Conservation (phyloP, 1,140 invertebrate species). For the Zaprionus tsacasi region DNA sequence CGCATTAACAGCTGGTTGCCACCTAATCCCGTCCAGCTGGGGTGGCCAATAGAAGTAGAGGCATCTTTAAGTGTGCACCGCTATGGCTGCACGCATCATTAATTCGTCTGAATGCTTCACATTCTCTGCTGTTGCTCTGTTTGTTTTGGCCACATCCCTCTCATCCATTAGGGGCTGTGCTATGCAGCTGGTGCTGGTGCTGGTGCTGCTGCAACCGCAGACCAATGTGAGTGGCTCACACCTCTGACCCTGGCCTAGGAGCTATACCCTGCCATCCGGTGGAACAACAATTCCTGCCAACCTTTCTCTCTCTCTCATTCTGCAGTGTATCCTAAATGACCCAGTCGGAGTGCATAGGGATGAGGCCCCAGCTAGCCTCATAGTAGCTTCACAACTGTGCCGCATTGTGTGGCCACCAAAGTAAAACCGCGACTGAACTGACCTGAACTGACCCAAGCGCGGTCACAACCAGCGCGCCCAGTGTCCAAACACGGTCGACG, state of each 20-base stretch:
- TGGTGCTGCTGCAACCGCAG: constrained; percentile 52
- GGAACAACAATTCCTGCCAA: constrained; percentile 8
- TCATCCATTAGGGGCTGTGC: constrained; percentile 54
- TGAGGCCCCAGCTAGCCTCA: not conserved
- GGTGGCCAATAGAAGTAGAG: not conserved
- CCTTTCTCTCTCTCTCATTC: not conserved
- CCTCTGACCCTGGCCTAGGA: constrained; percentile 20
- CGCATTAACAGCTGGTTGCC: constrained; percentile 69
- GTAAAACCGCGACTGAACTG: constrained; percentile 56
- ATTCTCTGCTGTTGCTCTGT: constrained; percentile 27
- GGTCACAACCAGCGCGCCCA: not conserved
- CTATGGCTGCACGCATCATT: constrained; percentile 58
- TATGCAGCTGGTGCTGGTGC: constrained; percentile 35
- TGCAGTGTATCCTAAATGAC: constrained; percentile 9
- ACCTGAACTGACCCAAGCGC: not conserved
- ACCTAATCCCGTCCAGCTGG: constrained; percentile 25
- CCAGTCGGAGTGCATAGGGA: not conserved
- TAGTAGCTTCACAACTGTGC: constrained; percentile 43
- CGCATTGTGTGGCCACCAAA: constrained; percentile 73
- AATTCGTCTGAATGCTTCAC: constrained; percentile 65
- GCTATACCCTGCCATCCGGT: constrained; percentile 15
- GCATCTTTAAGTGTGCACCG: constrained; percentile 54
- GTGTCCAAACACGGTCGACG: not conserved
- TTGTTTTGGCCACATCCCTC: constrained; percentile 16
- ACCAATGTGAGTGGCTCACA: constrained; percentile 39